Percentiles rank a stretch among this genome's conserved stretches.
phyloP scores from a whole-genome alignment of 2,797 vertebrate species.

The Phoxinus dragarum region DNA sequence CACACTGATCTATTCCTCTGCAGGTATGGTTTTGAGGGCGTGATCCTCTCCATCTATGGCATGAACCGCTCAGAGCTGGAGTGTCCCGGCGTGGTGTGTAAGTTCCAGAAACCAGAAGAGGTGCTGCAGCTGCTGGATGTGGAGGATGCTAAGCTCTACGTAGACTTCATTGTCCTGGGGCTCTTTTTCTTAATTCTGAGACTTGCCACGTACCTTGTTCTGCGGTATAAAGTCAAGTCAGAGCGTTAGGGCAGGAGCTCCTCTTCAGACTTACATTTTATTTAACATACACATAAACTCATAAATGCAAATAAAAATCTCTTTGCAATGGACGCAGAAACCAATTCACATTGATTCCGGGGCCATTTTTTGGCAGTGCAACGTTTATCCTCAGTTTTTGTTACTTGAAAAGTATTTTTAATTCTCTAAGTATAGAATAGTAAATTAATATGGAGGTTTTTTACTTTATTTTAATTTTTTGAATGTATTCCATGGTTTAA shows the following conservation, averaged over 20 bases:
- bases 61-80: constrained; percentile 93
- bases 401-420: constrained; percentile 41
- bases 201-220: constrained; percentile 92
- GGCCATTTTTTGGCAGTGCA: constrained; percentile 37
- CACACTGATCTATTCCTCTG: neutral
- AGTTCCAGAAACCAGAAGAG: constrained; percentile 91
- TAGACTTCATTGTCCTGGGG: constrained; percentile 96
- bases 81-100: constrained; percentile 85
- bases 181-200: constrained; percentile 91
- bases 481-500: constrained; percentile 44
- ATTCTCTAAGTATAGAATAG: constrained; percentile 15
- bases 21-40: constrained; percentile 97
- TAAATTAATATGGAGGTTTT: neutral
- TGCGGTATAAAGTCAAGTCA: constrained; percentile 96
- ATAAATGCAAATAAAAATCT: constrained; percentile 25
- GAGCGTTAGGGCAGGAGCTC: constrained; percentile 82
- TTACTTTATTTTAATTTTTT: constrained; percentile 54
- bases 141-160: constrained; percentile 93
- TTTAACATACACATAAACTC: constrained; percentile 1
- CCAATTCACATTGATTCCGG: constrained; percentile 35
- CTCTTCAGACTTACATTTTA: neutral
- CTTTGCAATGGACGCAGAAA: constrained; percentile 24
- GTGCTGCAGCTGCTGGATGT: constrained; percentile 92
- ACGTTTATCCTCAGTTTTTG: constrained; percentile 33
- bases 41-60: constrained; percentile 96